Conservation (phyloP, 2,113 vertebrate species). For the Lamprologus lemairii region DNA sequence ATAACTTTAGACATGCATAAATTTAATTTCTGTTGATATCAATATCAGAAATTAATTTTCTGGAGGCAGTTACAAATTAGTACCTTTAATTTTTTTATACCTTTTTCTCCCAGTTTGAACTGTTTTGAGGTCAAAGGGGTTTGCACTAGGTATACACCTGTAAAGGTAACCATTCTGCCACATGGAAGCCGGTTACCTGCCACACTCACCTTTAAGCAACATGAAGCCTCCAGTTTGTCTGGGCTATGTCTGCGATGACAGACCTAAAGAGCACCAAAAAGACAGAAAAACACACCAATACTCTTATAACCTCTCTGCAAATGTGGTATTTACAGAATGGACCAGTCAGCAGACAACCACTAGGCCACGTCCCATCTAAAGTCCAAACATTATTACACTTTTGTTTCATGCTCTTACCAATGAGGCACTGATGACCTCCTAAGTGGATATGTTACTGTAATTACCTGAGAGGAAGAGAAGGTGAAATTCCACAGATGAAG, state of each 20-base stretch:
- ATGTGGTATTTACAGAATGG: background rate
- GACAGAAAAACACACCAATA: background rate
- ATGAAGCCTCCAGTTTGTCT: background rate
- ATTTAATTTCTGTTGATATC: background rate
- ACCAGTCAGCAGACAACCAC: background rate
- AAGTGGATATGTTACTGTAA: background rate
- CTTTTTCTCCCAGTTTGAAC: background rate
- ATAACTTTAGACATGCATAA: background rate
- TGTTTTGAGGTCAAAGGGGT: background rate
- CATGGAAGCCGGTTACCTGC: background rate
- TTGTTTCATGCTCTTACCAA: background rate
- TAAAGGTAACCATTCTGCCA: background rate
- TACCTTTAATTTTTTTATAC: background rate
- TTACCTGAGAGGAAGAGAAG: background rate
- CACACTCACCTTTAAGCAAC: background rate
- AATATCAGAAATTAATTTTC: background rate
- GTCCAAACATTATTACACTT: background rate
- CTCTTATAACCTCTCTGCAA: background rate
- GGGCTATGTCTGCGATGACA: background rate
- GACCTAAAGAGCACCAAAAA: background rate
- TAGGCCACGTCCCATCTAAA: background rate
- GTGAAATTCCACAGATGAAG: background rate
- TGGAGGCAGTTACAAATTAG: background rate
- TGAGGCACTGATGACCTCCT: background rate
- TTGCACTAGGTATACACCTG: background rate